Conservation (phyloP, 2,113 vertebrate genomes). For the Ageneiosus marmoratus region DNA sequence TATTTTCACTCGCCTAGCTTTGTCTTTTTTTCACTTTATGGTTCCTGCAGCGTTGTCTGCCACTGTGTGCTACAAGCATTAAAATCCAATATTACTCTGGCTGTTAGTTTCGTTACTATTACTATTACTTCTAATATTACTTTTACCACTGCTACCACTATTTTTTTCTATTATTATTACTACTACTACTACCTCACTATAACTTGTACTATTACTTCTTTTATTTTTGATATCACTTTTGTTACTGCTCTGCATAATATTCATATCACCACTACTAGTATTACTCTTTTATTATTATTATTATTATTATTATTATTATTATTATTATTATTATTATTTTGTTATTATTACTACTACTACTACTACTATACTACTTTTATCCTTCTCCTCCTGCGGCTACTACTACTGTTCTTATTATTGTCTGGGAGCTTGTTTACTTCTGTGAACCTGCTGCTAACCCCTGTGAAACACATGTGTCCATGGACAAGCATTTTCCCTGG, state of each 20-base stretch:
- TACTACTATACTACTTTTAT: not conserved
- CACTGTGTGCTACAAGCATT: too few relatives aligned
- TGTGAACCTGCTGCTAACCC: constrained; percentile 35
- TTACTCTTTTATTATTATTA: not conserved
- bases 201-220: not conserved
- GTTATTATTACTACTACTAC: not conserved
- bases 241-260: not conserved
- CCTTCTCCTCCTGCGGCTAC: not conserved
- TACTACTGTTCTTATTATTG: not conserved
- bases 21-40: too few relatives aligned
- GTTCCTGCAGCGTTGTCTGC: too few relatives aligned
- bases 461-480: constrained; percentile 31
- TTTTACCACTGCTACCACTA: not conserved
- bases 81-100: too few relatives aligned
- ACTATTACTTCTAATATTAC: not conserved
- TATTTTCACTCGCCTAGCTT: too few relatives aligned
- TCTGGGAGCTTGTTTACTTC: constrained; percentile 39
- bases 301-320: not conserved
- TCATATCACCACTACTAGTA: not conserved
- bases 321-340: not conserved
- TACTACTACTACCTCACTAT: not conserved
- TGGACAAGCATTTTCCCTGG: constrained; percentile 49
- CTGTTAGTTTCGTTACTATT: not conserved
- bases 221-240: not conserved
- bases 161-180: too few relatives aligned